Base-by-base conservation (phyloP, 1,140 invertebrate genomes). In the Streblospio benedicti region DNA sequence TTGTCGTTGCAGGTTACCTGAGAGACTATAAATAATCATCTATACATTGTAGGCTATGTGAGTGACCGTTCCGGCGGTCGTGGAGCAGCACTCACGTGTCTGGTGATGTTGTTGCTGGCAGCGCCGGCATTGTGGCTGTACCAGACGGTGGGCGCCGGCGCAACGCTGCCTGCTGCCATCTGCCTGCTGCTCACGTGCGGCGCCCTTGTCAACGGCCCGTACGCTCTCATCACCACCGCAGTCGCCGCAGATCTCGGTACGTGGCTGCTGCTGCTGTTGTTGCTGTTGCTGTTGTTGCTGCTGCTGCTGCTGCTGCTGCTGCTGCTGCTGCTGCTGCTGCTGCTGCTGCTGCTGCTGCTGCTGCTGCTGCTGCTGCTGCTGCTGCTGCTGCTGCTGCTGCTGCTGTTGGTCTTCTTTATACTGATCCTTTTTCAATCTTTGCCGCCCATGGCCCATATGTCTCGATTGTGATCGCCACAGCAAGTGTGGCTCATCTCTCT, bases 171-270 rank as follows among this genome's bases (percentile, higher is more conserved):
- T 1, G 9, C 2, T 27, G 28, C 52, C 1, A 33, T 23, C 1
- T 54, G 16, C 30, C 27, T 97, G 47, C 80, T 96, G 57, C 71
- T 93, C 27, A 47, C 88, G 14, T 84, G 85, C 59, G 93, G 93
- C 23, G 71, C 87, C 60, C 78, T 96, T 38, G 92, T 97, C 0
- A 97, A 97, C 78, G 93, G 92, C 1, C 93, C 93, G 1, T 97
- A 97, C 77, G 89, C 91, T 25, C 79, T 97, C 20, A 97, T 97
- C 69, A 97, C 93, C 14, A 97, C 94, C 5, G 91, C 92, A 1
- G 92, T 97, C 44, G 93, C 91, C 51, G 90, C 93, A 12, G 93
- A 97, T 74, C 79, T 97, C 1, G 93, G 92, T 64, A 23, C 20
- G 14, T 27, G 5, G 14, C 30, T 14, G 14, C 30, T 14, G 14